Conservation (phyloP, 2,888 invertebrate genomes). For the Dendrolimus pini region DNA sequence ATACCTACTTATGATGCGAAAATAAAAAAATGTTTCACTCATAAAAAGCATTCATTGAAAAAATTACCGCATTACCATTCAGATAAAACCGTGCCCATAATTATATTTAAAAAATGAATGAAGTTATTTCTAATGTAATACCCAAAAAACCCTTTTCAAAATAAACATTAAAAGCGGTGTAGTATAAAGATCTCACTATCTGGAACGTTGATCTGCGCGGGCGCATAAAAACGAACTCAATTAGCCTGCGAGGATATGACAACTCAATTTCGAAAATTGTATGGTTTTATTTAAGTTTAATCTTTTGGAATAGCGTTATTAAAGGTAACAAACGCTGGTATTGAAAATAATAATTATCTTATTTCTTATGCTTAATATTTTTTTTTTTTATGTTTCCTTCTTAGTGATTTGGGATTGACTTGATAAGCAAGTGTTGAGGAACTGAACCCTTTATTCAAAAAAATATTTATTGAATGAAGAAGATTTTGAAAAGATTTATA, state of each 20-base stretch:
- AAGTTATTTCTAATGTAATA: not conserved
- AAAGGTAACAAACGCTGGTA: not conserved
- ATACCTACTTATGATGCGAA: too few species aligned
- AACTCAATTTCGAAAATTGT: slow-evolving; percentile 21
- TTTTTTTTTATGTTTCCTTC: too few species aligned
- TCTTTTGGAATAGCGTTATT: not conserved
- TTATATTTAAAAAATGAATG: not conserved
- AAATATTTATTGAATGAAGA: too few species aligned
- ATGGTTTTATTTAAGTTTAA: slow-evolving; percentile 3
- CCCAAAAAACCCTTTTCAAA: not conserved
- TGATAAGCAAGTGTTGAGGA: too few species aligned
- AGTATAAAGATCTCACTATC: not conserved
- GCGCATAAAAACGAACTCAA: slow-evolving; percentile 18
- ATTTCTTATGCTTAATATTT: not conserved
- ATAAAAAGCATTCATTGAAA: too few species aligned
- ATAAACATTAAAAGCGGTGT: not conserved
- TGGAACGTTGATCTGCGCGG: not conserved
- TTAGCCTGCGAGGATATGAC: slow-evolving; percentile 25
- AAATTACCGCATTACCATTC: too few species aligned
- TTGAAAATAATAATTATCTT: slow-evolving; percentile 13
- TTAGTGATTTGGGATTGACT: too few species aligned
- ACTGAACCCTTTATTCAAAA: too few species aligned
- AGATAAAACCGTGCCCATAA: not conserved
- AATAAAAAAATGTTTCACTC: too few species aligned
- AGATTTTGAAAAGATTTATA: too few species aligned